phyloP scores from a whole-genome alignment of 1,140 invertebrate genomes.

The Drosophila pectinifera region DNA sequence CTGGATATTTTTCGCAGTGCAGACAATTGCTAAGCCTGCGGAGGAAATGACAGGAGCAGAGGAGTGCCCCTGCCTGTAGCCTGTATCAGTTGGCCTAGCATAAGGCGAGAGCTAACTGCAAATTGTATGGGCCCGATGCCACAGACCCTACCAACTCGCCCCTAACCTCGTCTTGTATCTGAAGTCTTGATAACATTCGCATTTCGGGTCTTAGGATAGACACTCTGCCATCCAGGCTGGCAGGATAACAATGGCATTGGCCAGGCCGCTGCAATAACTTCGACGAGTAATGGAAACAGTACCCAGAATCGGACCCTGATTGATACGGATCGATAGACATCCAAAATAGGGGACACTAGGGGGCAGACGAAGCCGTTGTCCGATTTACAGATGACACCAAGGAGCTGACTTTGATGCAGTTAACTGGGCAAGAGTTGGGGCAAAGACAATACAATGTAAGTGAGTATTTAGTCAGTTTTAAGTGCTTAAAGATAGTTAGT shows the following conservation, averaged over 20 bases:
- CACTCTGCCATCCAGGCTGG: conserved; percentile 17
- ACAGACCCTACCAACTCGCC: conserved; percentile 13
- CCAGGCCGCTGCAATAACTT: conserved; percentile 62
- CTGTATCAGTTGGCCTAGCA: conserved; percentile 70
- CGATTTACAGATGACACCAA: conserved; percentile 24
- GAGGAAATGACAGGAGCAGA: conserved; percentile 9
- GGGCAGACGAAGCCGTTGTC: conserved; percentile 6
- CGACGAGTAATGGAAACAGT: conserved; percentile 44
- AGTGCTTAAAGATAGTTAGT: too few species aligned
- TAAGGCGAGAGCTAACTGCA: conserved; percentile 74
- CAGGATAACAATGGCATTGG: conserved; percentile 57
- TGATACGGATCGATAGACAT: conserved; percentile 60
- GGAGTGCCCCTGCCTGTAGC: conserved; percentile 34
- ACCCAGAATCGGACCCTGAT: conserved; percentile 45
- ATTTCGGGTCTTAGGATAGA: conserved; percentile 53
- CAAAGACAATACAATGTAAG: neutral
- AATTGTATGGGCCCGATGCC: conserved; percentile 68
- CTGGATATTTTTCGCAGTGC: conserved; percentile 19
- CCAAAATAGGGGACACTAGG: neutral
- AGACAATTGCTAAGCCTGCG: conserved; percentile 9
- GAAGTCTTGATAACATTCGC: conserved; percentile 68
- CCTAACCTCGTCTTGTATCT: conserved; percentile 48
- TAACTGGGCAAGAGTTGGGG: neutral
- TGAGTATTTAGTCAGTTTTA: neutral
- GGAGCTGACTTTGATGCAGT: conserved; percentile 21